Evolutionary conservation across 2,888 invertebrate genomes (phyloP).

Genomic region (Kryphioiulus occultus): DNA sequence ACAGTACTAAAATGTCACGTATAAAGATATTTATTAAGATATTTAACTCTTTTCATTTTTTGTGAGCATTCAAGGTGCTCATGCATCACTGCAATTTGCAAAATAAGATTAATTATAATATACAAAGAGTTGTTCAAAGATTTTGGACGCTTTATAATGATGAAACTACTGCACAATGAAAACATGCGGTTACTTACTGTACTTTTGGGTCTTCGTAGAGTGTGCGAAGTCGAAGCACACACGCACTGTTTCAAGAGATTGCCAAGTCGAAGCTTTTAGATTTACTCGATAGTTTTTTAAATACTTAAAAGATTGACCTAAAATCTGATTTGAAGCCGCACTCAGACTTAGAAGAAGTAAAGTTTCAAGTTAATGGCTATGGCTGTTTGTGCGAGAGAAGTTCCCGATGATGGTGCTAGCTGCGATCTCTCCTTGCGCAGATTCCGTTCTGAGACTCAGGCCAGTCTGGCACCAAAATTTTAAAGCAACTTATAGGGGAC

Average conservation of each 20-base stretch:
- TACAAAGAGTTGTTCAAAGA: no score
- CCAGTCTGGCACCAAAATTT: neutral
- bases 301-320: neutral
- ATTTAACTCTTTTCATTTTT: no score
- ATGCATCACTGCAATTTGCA: no score
- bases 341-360: neutral
- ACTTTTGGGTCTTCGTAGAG: neutral
- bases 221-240: constrained; percentile 5
- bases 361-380: neutral
- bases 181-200: neutral
- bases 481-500: neutral
- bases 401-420: neutral
- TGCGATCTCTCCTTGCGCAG: neutral
- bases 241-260: constrained; percentile 5
- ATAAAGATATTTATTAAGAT: no score
- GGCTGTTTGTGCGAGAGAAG: neutral
- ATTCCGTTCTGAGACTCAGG: constrained; percentile 5
- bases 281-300: neutral
- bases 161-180: neutral
- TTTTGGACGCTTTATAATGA: no score
- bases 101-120: no score
- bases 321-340: neutral
- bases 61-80: no score
- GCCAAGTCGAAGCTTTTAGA: neutral
- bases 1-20: no score